phyloP scores from a whole-genome alignment of 2,888 invertebrate genomes.

The Papilio demoleus region DNA sequence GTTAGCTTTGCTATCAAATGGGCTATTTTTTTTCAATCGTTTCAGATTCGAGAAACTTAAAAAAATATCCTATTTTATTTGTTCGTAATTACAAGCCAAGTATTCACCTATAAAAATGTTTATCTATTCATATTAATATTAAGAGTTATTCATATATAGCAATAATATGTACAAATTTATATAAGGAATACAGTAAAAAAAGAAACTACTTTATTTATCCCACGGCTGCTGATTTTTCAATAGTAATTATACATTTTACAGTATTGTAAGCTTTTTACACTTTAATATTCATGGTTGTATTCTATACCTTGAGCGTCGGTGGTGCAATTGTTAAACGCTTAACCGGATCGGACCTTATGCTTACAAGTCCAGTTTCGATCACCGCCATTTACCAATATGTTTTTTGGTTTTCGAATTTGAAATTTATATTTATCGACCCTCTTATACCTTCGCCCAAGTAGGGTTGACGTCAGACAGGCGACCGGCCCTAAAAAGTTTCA shows the following conservation, averaged over 20 bases:
- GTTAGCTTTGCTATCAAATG: not conserved
- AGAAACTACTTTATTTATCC: not conserved
- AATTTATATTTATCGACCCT: too few species aligned
- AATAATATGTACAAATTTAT: slow-evolving; percentile 34
- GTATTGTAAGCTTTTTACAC: not conserved
- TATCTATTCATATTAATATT: slow-evolving; percentile 5
- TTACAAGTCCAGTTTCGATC: too few species aligned
- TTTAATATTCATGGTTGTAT: not conserved
- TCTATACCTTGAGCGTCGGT: too few species aligned
- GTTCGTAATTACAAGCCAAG: not conserved
- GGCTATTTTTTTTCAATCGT: not conserved
- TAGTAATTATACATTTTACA: not conserved
- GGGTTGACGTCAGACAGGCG: too few species aligned
- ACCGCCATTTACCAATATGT: too few species aligned
- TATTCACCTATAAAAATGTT: not conserved
- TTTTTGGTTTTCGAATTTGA: too few species aligned
- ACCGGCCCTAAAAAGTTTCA: too few species aligned
- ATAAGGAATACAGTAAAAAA: slow-evolving; percentile 12
- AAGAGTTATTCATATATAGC: slow-evolving; percentile 25
- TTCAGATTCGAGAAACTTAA: too few species aligned
- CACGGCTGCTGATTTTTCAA: not conserved
- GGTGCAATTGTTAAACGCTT: too few species aligned
- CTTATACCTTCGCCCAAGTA: too few species aligned
- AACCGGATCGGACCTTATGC: too few species aligned
- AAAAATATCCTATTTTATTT: too few species aligned